Evolutionary conservation across 2,113 vertebrate genomes (phyloP), one percentile per base, ranked within the genome.

Genomic region (Mormyrus iriodes): DNA sequence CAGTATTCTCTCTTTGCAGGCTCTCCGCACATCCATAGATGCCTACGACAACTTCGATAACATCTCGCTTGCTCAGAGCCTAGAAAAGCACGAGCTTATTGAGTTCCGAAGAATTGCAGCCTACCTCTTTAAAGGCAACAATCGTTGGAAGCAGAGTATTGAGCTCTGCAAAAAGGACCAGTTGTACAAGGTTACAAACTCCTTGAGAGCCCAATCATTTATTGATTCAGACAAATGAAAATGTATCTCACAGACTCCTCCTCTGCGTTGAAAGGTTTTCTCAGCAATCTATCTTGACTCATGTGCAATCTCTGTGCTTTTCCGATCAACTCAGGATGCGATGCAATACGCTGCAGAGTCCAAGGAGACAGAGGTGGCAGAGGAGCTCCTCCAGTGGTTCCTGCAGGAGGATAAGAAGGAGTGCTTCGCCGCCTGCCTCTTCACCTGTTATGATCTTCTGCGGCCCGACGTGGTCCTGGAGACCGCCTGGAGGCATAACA

Each of bases 11-110:
- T 85, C 27, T 69, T 46, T n/a, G 85, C 91, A 99, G 98, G 98
- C 98, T 53, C 95, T 99, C 91, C 97, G 98, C 86, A 96, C 98
- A 90, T 99, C 98, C 82, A 99, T 99, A 90, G 98, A 99, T 31
- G 98, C 98, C 88, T 99, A 99, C n/a, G 98, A 99, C 96, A 99
- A 99, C 96, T 99, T 99, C 89, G 98, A 99, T 95, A 99, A 99
- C 95, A 99, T 99, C 93, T 98, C 98, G 0, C 96, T 99, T 90
- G 98, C 98, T 90, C 98, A 99, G 91, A 96, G 98, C 90, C 94
- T 99, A 93, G 98, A 99, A 95, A 99, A 98, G 69, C 98, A 99
- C 0, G 98, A 99, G 89, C 95, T 99, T 48, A 99, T 99, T 88
- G 98, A 99, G 93, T 99, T 99, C 91, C 95, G 98, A 90, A 97